phyloP scores from a whole-genome alignment of 2,113 vertebrate species.

The Mormyrus iriodes region DNA sequence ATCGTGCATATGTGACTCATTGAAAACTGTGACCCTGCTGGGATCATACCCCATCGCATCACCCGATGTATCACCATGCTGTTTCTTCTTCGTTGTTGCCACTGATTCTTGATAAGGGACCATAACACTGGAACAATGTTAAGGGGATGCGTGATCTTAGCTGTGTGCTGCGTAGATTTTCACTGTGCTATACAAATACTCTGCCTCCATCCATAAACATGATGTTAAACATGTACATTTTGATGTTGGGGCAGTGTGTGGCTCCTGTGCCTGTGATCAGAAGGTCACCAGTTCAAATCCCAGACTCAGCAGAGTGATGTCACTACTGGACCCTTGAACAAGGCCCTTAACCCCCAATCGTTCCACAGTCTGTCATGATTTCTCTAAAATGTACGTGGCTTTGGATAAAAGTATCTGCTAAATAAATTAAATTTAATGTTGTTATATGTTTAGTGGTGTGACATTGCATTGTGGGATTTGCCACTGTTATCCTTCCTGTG shows the following conservation, averaged over 20 bases:
- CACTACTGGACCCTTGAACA: background rate
- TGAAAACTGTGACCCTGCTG: background rate
- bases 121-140: background rate
- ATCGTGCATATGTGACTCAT: background rate
- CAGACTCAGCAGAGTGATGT: background rate
- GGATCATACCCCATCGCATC: background rate
- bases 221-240: background rate
- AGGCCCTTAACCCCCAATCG: background rate
- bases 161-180: background rate
- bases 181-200: background rate
- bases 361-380: background rate
- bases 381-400: background rate
- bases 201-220: background rate
- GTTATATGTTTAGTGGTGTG: background rate
- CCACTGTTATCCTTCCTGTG: background rate
- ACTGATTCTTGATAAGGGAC: background rate
- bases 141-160: background rate
- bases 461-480: background rate
- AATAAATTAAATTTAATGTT: background rate
- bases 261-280: background rate
- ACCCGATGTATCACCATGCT: too few relatives aligned
- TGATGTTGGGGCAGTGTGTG: background rate
- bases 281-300: background rate
- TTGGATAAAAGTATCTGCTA: background rate
- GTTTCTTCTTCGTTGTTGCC: background rate